These are phyloP conservation scores for Hecatera dysodea DNA, from an alignment of 2,888 invertebrate genomes.

Conservation along the genomic window DNA sequence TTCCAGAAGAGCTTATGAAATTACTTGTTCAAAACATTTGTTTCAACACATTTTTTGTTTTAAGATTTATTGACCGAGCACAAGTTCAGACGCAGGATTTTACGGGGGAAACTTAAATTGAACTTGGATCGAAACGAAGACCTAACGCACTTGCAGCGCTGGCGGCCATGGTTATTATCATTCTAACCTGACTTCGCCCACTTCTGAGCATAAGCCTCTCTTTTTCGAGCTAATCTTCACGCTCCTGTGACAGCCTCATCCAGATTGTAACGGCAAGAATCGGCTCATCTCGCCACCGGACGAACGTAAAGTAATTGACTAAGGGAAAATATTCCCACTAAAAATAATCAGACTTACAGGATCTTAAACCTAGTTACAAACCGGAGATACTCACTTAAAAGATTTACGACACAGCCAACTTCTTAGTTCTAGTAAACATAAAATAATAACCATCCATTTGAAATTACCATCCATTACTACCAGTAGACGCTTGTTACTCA, in stretches of 20 bases:
- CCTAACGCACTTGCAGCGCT: too few relatives aligned
- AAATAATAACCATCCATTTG: constrained; percentile 27
- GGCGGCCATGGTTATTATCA: too few relatives aligned
- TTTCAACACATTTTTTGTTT: too few relatives aligned
- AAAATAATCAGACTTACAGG: neutral
- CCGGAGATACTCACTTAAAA: constrained; percentile 2
- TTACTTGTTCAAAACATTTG: too few relatives aligned
- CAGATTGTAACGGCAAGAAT: neutral
- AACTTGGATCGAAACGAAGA: too few relatives aligned
- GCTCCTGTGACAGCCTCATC: too few relatives aligned
- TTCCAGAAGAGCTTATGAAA: too few relatives aligned
- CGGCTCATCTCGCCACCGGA: neutral
- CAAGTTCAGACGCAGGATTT: too few relatives aligned
- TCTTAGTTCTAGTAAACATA: constrained; percentile 1
- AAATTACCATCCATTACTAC: constrained; percentile 49
- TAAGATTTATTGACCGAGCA: too few relatives aligned
- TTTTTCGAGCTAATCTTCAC: neutral
- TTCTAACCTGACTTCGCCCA: neutral
- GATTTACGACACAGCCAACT: constrained; percentile 5
- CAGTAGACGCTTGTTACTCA: constrained; percentile 16
- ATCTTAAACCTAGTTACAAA: constrained; percentile 4
- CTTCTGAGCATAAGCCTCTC: neutral
- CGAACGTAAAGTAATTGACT: neutral
- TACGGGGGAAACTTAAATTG: too few relatives aligned
- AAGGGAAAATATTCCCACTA: too few relatives aligned